Conservation (phyloP, 2,888 invertebrate genomes). For the Scotopteryx bipunctaria region DNA sequence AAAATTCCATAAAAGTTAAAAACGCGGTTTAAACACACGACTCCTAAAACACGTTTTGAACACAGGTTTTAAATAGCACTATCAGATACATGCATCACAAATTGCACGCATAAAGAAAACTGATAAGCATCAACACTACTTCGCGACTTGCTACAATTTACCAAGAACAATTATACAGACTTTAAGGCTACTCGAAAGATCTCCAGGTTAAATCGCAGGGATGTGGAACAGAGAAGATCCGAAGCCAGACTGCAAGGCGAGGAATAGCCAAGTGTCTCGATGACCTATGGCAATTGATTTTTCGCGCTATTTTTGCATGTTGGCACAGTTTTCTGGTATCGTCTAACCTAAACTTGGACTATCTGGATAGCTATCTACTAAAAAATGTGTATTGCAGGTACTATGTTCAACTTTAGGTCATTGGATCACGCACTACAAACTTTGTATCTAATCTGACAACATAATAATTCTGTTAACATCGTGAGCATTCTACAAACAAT, state of each 20-base stretch:
- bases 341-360: conserved; percentile 21
- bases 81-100: conserved; percentile 52
- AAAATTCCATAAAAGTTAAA: conserved; percentile 6
- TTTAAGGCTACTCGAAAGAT: conserved; percentile 5
- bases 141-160: conserved; percentile 24
- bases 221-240: conserved; percentile 61
- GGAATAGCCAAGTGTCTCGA: conserved; percentile 56
- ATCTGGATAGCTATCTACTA: background rate
- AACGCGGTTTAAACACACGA: conserved; percentile 4
- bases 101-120: conserved; percentile 50
- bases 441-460: too few relatives aligned
- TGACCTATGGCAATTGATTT: conserved; percentile 70
- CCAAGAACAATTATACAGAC: conserved; percentile 8
- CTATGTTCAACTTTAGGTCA: background rate
- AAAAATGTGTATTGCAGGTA: background rate
- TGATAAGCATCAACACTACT: conserved; percentile 36
- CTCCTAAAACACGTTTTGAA: conserved; percentile 30
- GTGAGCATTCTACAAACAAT: background rate
- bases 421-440: background rate
- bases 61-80: conserved; percentile 40
- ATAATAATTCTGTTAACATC: too few relatives aligned
- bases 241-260: conserved; percentile 63
- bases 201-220: conserved; percentile 36
- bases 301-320: conserved; percentile 74
- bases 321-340: conserved; percentile 56